phyloP scores from a whole-genome alignment of 2,113 vertebrate genomes.

The Corynorhinus townsendii region DNA sequence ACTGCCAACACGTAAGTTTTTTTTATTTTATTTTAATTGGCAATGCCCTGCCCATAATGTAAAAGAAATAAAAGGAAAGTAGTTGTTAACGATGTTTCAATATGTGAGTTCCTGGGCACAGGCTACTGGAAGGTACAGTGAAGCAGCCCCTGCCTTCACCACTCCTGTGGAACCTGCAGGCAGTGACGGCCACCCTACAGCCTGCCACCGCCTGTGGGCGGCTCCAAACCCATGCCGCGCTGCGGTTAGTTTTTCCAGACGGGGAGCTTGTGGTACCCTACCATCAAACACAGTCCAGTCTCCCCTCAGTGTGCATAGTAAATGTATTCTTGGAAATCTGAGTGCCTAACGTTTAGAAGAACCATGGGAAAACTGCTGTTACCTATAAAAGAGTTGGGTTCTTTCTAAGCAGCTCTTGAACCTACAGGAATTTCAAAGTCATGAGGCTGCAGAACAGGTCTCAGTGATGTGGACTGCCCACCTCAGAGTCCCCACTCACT shows the following conservation, averaged over 20 bases:
- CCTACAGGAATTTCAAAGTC: not conserved
- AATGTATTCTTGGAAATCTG: not conserved
- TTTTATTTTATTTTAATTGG: not conserved
- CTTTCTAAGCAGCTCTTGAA: not conserved
- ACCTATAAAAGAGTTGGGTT: not conserved
- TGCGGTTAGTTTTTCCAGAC: not conserved
- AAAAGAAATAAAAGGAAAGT: not conserved
- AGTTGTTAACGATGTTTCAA: not conserved
- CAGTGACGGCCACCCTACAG: rapidly evolving
- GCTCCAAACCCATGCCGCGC: not conserved
- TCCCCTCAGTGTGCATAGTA: rapidly evolving
- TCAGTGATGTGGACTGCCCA: not conserved
- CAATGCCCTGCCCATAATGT: not conserved
- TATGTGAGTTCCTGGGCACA: not conserved
- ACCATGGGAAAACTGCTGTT: not conserved
- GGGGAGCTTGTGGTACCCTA: not conserved
- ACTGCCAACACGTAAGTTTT: not conserved
- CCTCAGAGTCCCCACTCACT: not conserved
- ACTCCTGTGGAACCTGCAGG: not conserved
- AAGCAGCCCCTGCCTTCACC: rapidly evolving
- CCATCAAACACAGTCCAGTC: not conserved
- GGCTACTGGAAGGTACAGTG: not conserved
- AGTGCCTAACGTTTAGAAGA: not conserved
- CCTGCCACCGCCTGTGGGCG: not conserved
- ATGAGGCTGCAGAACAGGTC: not conserved